These are phyloP conservation scores for Frankliniella intonsa DNA, from an alignment of 2,888 invertebrate species.

Conservation along the genomic window DNA sequence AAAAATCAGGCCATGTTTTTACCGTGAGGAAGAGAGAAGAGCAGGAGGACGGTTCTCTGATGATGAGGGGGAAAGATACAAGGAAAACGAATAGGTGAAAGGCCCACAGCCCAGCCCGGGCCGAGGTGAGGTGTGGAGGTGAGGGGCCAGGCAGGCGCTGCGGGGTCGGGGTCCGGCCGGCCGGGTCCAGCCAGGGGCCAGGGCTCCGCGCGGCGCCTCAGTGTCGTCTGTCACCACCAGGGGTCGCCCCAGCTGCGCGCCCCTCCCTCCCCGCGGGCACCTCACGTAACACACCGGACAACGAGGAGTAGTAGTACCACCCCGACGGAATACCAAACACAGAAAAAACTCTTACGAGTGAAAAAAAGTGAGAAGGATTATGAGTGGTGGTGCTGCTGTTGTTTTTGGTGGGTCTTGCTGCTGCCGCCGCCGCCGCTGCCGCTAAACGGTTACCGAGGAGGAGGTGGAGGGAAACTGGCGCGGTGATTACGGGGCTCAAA, in stretches of 20 bases:
- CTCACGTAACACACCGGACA: no score
- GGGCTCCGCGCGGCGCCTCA: neutral
- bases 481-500: neutral
- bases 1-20: no score
- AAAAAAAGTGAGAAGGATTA: neutral
- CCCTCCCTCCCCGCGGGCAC: neutral
- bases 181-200: no score
- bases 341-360: neutral
- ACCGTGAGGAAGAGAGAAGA: neutral
- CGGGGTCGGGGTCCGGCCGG: no score
- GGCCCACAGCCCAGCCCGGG: neutral
- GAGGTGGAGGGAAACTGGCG: conserved; percentile 1
- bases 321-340: neutral
- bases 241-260: neutral
- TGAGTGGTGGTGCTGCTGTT: neutral
- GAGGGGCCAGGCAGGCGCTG: no score
- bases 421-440: no score
- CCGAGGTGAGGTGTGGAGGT: no score
- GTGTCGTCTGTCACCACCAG: neutral
- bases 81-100: neutral
- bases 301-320: neutral
- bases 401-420: no score
- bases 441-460: neutral
- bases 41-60: neutral
- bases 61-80: neutral